A percentile compares a stretch with the other conserved stretches of the same genome.
These are phyloP conservation scores for Heteronetta atricapilla DNA, from an alignment of 2,113 vertebrate species.

Conservation along the genomic window DNA sequence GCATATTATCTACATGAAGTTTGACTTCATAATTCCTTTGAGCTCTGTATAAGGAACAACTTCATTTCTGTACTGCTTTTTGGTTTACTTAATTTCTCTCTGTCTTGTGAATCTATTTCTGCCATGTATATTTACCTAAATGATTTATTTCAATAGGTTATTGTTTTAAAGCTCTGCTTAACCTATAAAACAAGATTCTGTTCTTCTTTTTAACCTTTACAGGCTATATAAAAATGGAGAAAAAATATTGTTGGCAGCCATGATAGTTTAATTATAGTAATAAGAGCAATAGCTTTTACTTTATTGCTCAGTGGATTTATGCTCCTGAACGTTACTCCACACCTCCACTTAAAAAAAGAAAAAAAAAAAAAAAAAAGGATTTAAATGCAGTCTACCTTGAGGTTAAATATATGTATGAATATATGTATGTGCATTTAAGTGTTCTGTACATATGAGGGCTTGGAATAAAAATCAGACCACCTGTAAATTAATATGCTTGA, in stretches of 20 bases:
- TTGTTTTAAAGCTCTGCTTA: background rate
- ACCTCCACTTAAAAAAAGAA: slow-evolving; percentile 24
- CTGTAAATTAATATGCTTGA: background rate
- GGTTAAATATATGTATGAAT: background rate
- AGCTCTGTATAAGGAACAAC: background rate
- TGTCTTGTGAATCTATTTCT: background rate
- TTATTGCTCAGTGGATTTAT: background rate
- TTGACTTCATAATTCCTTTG: background rate
- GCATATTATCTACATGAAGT: background rate
- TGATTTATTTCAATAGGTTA: background rate
- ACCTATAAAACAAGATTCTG: background rate
- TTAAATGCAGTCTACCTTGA: background rate
- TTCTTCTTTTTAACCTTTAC: background rate
- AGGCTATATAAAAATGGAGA: background rate
- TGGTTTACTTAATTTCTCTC: background rate
- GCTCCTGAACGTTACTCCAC: background rate
- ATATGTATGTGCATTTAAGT: background rate
- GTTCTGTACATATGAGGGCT: background rate
- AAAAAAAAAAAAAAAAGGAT: background rate
- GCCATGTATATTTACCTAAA: background rate
- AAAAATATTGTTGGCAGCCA: background rate
- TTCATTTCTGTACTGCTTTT: background rate
- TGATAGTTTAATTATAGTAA: slow-evolving; percentile 16
- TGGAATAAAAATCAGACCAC: background rate
- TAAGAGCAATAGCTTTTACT: slow-evolving; percentile 22